Conservation (phyloP, 2,113 vertebrate species). For the Syngnathus scovelli region DNA sequence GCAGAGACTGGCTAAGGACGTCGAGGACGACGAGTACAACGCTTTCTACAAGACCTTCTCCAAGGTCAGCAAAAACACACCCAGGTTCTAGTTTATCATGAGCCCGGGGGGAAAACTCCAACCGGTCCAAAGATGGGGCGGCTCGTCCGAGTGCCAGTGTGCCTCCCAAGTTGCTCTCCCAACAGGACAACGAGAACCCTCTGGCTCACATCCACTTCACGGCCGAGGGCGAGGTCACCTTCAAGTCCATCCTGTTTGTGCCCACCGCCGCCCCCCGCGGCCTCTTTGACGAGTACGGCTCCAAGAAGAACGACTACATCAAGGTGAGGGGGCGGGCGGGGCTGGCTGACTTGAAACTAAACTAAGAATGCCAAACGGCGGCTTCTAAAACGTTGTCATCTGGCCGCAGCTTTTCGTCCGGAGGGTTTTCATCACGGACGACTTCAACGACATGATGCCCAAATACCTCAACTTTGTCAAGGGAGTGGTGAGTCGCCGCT, state of each 20-base stretch:
- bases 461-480: slow-evolving; percentile 97
- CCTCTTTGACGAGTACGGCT: slow-evolving; percentile 95
- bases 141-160: neutral
- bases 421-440: slow-evolving; percentile 97
- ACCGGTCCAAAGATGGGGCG: no score
- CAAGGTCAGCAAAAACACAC: slow-evolving; percentile 68
- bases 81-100: no score
- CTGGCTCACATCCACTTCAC: slow-evolving; percentile 93
- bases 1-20: slow-evolving; percentile 93
- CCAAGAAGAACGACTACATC: slow-evolving; percentile 97
- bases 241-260: slow-evolving; percentile 95
- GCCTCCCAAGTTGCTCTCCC: neutral
- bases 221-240: slow-evolving; percentile 97
- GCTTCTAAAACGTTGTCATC: no score
- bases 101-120: no score
- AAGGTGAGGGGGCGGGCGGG: slow-evolving; percentile 71
- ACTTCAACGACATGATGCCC: slow-evolving; percentile 99
- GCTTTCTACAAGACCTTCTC: slow-evolving; percentile 99
- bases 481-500: slow-evolving; percentile 82
- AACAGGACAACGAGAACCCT: slow-evolving; percentile 88
- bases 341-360: no score
- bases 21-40: slow-evolving; percentile 95
- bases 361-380: no score
- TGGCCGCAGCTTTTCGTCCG: slow-evolving; percentile 85
- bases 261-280: slow-evolving; percentile 91